These are phyloP conservation scores for Muricea muricata DNA, from an alignment of 92 coral and sea anemone genomes.

Conservation along the genomic window DNA sequence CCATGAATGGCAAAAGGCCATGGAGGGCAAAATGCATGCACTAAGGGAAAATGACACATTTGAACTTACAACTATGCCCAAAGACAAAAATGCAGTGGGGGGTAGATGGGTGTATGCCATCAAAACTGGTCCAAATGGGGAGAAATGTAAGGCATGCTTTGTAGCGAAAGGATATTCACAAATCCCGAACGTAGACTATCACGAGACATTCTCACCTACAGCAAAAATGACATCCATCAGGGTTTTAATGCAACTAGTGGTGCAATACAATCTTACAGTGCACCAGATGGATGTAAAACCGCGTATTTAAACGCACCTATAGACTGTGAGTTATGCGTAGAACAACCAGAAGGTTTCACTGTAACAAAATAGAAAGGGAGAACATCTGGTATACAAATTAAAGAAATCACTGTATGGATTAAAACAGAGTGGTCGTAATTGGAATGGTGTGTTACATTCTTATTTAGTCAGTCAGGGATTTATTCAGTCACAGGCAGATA, in stretches of 20 bases:
- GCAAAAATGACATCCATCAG: slow-evolving; percentile 47
- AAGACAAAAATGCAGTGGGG: slow-evolving; percentile 53
- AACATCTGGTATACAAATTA: background rate
- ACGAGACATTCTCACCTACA: slow-evolving; percentile 60
- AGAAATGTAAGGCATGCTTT: slow-evolving; percentile 56
- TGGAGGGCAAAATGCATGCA: slow-evolving; percentile 60
- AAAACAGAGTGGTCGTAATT: slow-evolving; percentile 6
- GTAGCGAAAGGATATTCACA: slow-evolving; percentile 64
- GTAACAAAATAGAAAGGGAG: background rate
- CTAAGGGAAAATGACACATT: slow-evolving; percentile 60
- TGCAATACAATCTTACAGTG: slow-evolving; percentile 7
- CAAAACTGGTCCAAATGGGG: slow-evolving; percentile 48
- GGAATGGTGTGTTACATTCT: slow-evolving; percentile 10
- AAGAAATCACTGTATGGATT: slow-evolving; percentile 14
- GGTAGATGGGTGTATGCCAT: slow-evolving; percentile 64
- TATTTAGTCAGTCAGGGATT: slow-evolving; percentile 8
- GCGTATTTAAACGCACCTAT: slow-evolving; percentile 34
- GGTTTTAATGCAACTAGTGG: slow-evolving; percentile 12
- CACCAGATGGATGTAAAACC: slow-evolving; percentile 47
- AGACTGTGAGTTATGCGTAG: slow-evolving; percentile 31
- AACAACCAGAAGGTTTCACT: slow-evolving; percentile 32
- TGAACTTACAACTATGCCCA: slow-evolving; percentile 57
- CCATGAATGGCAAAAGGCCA: slow-evolving; percentile 55
- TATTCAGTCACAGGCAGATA: slow-evolving; percentile 11
- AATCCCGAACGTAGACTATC: slow-evolving; percentile 48